Evolutionary conservation across 92 coral and sea anemone genomes (phyloP), one percentile per base, ranked within the genome.

Genomic region (Montipora capitata): DNA sequence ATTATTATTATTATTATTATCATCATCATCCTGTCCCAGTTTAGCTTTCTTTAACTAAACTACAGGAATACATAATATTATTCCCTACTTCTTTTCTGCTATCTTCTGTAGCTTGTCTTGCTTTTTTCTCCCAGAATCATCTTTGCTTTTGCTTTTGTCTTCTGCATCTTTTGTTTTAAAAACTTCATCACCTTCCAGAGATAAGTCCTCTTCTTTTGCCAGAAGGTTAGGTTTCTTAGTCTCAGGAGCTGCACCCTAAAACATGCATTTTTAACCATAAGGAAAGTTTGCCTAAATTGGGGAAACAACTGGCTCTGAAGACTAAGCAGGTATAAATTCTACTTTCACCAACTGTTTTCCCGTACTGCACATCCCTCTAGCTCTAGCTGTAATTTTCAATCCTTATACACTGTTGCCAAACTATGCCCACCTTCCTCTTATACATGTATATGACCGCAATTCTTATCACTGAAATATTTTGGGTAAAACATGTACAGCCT

Each of bases 51-150:
- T 54, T 54, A 13, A 3, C 12, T 54, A 11, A 48, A 54, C 61
- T 12, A 54, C 3, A 54, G 3, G 61, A 54, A 54, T 54, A 54
- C 4, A 39, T 5, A 51, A 56, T 39, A 66, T 12, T 5, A 76
- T 2, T 76, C 27, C 98, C 52, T 83, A 95, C 99, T 95, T 95
- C 78, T 87, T 95, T 78, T 81, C 85, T 52, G 75, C 77, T 39
- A 81, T 40, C 67, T 88, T 96, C 70, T 95, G 95, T 2, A 91
- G 89, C 77, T 96, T 90, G 83, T 96, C 99, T 49, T 87, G 93
- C 56, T 92, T 89, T 85, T 94, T 95, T 40, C 90, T 90, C 80
- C 93, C 97, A 58, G 91, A 88, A 71, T 96, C 99, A 64, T 94
- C 98, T 44, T 94, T 93, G 72, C 78, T 92, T 85, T 87, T 96